These are phyloP conservation scores for Sebastiscus tertius DNA, from an alignment of 2,797 vertebrate genomes.

Conservation along the genomic window DNA sequence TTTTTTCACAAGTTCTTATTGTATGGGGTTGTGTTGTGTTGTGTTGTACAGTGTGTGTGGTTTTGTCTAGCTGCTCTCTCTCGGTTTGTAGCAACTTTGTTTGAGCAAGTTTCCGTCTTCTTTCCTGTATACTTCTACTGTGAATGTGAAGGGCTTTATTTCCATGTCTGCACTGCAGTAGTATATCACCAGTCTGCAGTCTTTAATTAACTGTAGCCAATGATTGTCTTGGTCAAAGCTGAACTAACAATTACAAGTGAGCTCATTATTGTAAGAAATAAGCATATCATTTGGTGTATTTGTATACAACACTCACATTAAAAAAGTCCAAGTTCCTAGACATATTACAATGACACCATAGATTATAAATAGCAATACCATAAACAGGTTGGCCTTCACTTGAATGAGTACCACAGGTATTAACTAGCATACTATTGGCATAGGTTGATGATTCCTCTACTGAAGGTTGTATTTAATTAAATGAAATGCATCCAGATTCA, in stretches of 20 bases:
- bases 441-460: background rate
- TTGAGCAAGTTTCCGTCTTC: background rate
- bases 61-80: background rate
- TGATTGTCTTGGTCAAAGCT: background rate
- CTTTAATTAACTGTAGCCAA: conserved; percentile 29
- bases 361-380: conserved; percentile 54
- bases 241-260: conserved; percentile 17
- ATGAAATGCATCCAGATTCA: background rate
- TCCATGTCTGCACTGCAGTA: background rate
- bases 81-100: background rate
- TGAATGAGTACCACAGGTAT: background rate
- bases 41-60: background rate
- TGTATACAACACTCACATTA: background rate
- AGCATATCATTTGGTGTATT: background rate
- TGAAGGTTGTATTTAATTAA: background rate
- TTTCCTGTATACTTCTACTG: background rate
- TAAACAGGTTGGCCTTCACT: conserved; percentile 31
- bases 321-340: background rate
- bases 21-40: background rate
- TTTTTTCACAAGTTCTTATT: background rate
- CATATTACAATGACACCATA: background rate
- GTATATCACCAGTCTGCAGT: no score
- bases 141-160: background rate
- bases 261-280: background rate
- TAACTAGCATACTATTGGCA: background rate